Base-by-base conservation (phyloP, 2,888 invertebrate genomes). In the Aspidapion aeneum region DNA sequence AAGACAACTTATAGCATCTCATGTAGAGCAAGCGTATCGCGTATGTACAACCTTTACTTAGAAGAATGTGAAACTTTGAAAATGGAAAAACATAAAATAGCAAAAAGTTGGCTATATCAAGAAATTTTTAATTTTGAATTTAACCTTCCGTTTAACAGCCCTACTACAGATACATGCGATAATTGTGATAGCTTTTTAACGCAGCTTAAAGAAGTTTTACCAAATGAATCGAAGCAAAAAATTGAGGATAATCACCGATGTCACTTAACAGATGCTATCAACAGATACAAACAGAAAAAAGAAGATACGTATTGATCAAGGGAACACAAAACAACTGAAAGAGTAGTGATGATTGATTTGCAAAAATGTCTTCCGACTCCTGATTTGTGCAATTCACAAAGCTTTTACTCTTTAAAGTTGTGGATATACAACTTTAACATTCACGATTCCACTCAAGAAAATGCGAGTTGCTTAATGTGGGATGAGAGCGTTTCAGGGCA, bases 51-150 rank as follows among this genome's bases (percentile, higher is more conserved):
- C 54, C 18, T 65, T 48, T 65, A 62, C 22, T 51, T 55, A 50
- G 51, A 60, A 51, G 50, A 63, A 18, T 48, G n/a, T n/a, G n/a
- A n/a, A n/a, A n/a, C n/a, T n/a, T n/a, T n/a, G n/a, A 62, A n/a
- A 57, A 61, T 22, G 55, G 57, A 20, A 17, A 58, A 21, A 58
- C 59, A 22, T 7, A 2, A 49, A 18, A 65, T 67, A 55, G 61
- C 63, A 48, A 68, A 68, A 55, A 18, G 63, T 22, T 68, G 69
- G 67, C 55, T 66, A 7, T 63, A 66, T 58, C 22, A 51, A 35
- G 61, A 68, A 57, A 66, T 68, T n/a, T n/a, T n/a, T n/a, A 57
- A 66, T 68, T 35, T 35, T 35, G 55, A 57, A 58, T 21, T 65
- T 66, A 55, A 68, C 66, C 52, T 67, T 63, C 54, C 61, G 56